These are phyloP conservation scores for Potamarius usumacintae DNA, from an alignment of 2,113 vertebrate species.

Conservation along the genomic window DNA sequence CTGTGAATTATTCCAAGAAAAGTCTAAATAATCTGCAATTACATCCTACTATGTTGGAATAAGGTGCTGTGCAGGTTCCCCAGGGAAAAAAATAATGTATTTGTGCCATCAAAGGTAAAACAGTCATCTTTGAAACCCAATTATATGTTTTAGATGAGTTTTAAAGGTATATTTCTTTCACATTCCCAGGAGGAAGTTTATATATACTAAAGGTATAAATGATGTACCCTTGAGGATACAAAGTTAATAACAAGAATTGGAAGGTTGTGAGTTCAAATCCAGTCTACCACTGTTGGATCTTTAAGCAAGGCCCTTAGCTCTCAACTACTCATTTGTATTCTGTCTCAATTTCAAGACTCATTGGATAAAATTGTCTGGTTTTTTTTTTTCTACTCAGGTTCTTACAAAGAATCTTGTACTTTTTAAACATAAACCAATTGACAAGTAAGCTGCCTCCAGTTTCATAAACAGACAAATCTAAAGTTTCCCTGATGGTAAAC, in stretches of 20 bases:
- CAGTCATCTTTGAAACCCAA: conserved; percentile 6
- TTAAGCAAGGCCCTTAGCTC: neutral
- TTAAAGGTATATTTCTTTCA: neutral
- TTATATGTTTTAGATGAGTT: conserved; percentile 8
- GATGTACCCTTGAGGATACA: neutral
- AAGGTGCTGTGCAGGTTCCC: neutral
- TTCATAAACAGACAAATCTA: conserved; percentile 11
- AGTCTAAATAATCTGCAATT: conserved; percentile 6
- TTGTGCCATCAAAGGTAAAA: neutral
- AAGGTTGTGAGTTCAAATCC: neutral
- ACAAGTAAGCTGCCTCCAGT: neutral
- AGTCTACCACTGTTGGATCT: neutral
- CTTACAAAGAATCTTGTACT: neutral
- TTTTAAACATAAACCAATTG: neutral
- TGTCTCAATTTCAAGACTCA: neutral
- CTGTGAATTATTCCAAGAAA: conserved; percentile 4
- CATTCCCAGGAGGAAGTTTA: neutral
- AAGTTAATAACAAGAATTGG: neutral
- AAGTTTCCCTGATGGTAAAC: conserved; percentile 11
- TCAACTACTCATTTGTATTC: neutral
- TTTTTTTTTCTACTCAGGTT: neutral
- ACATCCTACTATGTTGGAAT: neutral
- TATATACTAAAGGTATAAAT: conserved; percentile 2
- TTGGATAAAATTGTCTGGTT: neutral
- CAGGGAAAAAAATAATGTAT: conserved; percentile 9